Base-by-base conservation (phyloP, 1,140 invertebrate species). In the Zaprionus nigranus region DNA sequence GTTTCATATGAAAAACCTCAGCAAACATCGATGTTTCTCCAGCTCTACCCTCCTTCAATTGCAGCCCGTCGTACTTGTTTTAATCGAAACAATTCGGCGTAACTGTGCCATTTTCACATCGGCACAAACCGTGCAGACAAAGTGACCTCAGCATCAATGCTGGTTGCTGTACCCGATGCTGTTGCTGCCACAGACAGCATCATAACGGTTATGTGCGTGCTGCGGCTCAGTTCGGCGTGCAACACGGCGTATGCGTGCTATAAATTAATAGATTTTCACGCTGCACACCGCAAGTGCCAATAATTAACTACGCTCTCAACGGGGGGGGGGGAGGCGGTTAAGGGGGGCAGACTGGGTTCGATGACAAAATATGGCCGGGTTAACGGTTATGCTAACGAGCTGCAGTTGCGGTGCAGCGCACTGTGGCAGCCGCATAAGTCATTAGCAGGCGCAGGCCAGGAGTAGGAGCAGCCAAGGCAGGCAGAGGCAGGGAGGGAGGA, bases 251-350 rank as follows among this genome's bases (percentile, higher is more conserved):
- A 68, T 77, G 56, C 70, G 66, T 71, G 60, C 58, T 71, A 72
- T 80, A 86, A 86, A 86, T 87, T 87, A 80, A 87, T 87, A 78
- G 72, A 68, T 63, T 87, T 77, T 77, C 43, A 38, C 61, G 40
- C 61, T 56, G 61, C 38, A 40, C 75, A 51, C 79, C 81, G 38
- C 79, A 81, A 78, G 46, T 76, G 64, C 75, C 64, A 72, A 86
- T 86, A 82, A 85, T 85, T 86, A 85, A 82, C 82, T 82, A 80
- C 70, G 81, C 81, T 17, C n/a, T 46, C n/a, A 0, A 17, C 40
- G n/a, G n/a, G 40, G 15, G 2, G 2, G 6, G n/a, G 2, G n/a
- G n/a, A n/a, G n/a, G n/a, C n/a, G 12, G 13, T n/a, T n/a, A 6
- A 46, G 22, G n/a, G n/a, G 24, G 22, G 15, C 64, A 20, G 51